phyloP scores from a whole-genome alignment of 2,113 vertebrate species.

The Corapipo altera region DNA sequence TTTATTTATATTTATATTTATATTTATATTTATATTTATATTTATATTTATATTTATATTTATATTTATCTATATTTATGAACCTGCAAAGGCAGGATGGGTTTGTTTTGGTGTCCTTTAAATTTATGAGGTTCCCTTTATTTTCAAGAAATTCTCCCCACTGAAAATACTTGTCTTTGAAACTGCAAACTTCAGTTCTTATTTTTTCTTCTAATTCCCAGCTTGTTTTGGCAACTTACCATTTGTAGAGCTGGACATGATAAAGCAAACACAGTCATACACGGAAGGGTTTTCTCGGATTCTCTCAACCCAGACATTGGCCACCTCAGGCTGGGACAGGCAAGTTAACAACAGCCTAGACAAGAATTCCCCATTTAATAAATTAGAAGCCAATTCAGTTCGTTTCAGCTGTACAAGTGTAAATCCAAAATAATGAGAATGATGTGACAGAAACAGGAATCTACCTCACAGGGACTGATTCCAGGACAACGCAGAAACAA shows the following conservation, averaged over 20 bases:
- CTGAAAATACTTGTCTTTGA: neutral
- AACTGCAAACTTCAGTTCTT: neutral
- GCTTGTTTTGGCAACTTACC: constrained; percentile 70
- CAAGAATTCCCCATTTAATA: constrained; percentile 9
- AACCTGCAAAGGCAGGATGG: neutral
- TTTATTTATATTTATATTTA: neutral
- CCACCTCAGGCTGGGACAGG: constrained; percentile 87
- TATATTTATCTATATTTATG: neutral
- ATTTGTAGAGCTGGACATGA: constrained; percentile 96
- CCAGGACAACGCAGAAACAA: neutral
- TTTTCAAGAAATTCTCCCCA: neutral
- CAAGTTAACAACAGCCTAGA: constrained; percentile 91
- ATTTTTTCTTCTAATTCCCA: neutral
- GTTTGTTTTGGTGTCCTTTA: neutral
- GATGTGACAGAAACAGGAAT: neutral
- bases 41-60: neutral
- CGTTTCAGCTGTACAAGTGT: neutral
- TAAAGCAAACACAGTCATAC: constrained; percentile 86
- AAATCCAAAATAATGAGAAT: neutral
- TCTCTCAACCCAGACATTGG: constrained; percentile 86
- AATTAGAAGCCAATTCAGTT: neutral
- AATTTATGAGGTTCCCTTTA: neutral
- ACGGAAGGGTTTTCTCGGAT: constrained; percentile 80
- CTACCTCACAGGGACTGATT: neutral
- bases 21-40: neutral